phyloP scores from a whole-genome alignment of 2,888 invertebrate species.

The Melieria omissa region DNA sequence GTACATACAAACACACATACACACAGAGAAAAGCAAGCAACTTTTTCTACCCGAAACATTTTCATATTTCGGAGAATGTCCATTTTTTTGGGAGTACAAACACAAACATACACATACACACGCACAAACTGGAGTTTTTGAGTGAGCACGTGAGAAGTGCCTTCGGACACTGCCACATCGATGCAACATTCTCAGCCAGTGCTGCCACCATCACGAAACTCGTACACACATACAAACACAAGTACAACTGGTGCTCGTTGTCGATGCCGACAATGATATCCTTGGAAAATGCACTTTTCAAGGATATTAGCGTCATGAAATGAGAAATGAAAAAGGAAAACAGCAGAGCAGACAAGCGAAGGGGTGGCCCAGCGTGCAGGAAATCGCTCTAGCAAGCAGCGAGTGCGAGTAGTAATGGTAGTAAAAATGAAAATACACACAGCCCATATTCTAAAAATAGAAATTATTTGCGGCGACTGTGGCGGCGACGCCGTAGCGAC shows the following conservation, averaged over 20 bases:
- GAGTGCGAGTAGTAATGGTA: slow-evolving; percentile 19
- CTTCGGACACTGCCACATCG: too few species aligned
- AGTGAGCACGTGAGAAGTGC: too few species aligned
- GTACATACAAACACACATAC: slow-evolving; percentile 37
- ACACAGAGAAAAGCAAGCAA: slow-evolving; percentile 40
- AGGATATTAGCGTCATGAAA: slow-evolving; percentile 47
- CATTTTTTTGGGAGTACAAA: too few species aligned
- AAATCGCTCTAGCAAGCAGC: slow-evolving; percentile 11
- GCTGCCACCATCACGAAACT: too few species aligned
- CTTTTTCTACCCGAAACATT: too few species aligned
- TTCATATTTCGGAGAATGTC: too few species aligned
- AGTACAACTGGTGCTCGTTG: slow-evolving; percentile 39
- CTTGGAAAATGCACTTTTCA: slow-evolving; percentile 58
- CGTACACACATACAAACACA: too few species aligned
- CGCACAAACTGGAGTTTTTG: too few species aligned
- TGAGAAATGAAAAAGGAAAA: slow-evolving; percentile 14
- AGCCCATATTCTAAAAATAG: slow-evolving; percentile 39
- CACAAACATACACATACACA: too few species aligned
- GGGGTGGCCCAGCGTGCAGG: not conserved
- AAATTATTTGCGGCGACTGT: slow-evolving; percentile 25
- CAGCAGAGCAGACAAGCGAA: slow-evolving; percentile 3
- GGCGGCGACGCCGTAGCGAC: slow-evolving; percentile 27
- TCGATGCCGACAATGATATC: slow-evolving; percentile 49
- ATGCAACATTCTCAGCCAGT: too few species aligned
- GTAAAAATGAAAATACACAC: slow-evolving; percentile 30